Evolutionary conservation across 2,113 vertebrate genomes (phyloP), one percentile per base, ranked within the genome.

Genomic region (Mesocricetus auratus): DNA sequence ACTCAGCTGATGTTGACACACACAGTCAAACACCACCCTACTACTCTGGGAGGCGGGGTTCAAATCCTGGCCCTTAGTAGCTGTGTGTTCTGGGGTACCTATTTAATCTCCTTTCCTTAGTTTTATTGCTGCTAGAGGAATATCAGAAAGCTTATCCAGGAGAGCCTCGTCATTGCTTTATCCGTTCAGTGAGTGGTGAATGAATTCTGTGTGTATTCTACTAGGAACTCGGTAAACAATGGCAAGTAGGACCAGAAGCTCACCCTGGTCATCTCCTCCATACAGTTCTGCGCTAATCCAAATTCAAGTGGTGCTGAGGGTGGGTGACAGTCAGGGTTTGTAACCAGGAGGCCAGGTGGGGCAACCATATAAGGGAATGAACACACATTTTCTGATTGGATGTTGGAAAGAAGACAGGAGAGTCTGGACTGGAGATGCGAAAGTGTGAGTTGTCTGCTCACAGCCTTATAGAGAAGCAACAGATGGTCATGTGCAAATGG

Each of bases 71-170:
- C 50, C 24, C n/a, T 87, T 33, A 15, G 7, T 56, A 81, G 60
- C 26, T 81, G 11, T 47, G 17, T 89, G 77, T 60, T 21, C 33
- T 56, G 58, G 50, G 79, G 36, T 39, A 39, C 10, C 73, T 64
- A 87, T 73, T 91, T n/a, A 33, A 81, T 68, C 36, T 91, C 7
- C 11, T 58, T 83, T 11, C 2, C 50, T 88, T 60, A 1, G 16
- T 87, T 81, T 81, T 66, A 29, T 66, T 12, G 58, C 53, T 89
- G 95, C 62, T 82, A 68, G 85, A 91, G 87, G 58, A 93, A 77
- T 50, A 53, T 42, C 33, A 71, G 31, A 77, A 26, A 78, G 68
- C 45, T 86, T 86, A 45, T 56, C 36, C 62, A 50, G 82, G 21
- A 33, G 83, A 29, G 22, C 73, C 81, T 89, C 29, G 56, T 78